Conservation (phyloP, 2,888 invertebrate species). For the Hylaea fasciaria region DNA sequence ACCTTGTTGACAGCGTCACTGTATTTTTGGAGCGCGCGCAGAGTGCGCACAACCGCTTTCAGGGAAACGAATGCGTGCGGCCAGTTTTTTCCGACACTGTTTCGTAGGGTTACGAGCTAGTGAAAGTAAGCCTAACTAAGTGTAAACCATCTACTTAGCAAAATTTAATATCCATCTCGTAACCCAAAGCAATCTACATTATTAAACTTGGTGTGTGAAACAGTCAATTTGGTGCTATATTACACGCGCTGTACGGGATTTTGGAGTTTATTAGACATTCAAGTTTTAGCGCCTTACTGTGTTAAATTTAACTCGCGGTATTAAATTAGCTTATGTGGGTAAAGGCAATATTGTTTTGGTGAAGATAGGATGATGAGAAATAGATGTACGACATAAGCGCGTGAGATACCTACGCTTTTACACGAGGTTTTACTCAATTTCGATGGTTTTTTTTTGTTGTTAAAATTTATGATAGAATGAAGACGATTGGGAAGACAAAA, state of each 20-base stretch:
- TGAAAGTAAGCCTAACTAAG: too few species aligned
- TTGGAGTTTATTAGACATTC: constrained; percentile 36
- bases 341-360: constrained; percentile 11
- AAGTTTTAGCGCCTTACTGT: constrained; percentile 36
- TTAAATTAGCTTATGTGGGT: constrained; percentile 8
- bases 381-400: neutral
- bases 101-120: too few species aligned
- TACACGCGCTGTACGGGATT: constrained; percentile 10
- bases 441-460: too few species aligned
- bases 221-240: constrained; percentile 24
- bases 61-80: too few species aligned
- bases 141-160: neutral
- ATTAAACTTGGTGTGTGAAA: constrained; percentile 19
- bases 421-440: too few species aligned
- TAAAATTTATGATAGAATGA: too few species aligned
- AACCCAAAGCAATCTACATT: constrained; percentile 22
- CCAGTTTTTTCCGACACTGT: too few species aligned
- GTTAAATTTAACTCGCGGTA: constrained; percentile 30
- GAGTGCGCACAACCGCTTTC: too few species aligned
- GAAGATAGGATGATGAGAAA: constrained; percentile 1
- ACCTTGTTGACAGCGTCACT: too few species aligned
- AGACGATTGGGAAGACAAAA: too few species aligned
- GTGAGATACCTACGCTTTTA: neutral
- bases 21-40: too few species aligned
- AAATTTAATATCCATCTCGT: constrained; percentile 14